These are phyloP conservation scores for Limosa lapponica DNA, from an alignment of 2,797 vertebrate species.

Conservation along the genomic window DNA sequence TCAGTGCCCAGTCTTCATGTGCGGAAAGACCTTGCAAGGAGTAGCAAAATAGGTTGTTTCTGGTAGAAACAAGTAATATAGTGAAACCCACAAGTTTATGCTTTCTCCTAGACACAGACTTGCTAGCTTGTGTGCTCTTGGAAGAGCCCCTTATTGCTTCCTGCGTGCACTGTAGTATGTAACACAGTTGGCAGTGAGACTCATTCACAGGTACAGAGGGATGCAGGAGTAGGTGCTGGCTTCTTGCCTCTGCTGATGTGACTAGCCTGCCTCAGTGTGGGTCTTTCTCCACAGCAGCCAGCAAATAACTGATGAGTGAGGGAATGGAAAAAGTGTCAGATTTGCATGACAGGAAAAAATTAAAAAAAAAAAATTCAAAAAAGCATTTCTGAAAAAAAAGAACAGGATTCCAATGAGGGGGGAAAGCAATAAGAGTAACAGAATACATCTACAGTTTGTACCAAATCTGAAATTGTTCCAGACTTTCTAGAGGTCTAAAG, in stretches of 20 bases:
- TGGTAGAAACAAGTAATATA: neutral
- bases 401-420: neutral
- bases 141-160: neutral
- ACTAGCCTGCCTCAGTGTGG: neutral
- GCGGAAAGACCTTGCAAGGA: neutral
- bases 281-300: neutral
- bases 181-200: neutral
- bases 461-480: neutral
- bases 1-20: rapidly evolving
- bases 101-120: neutral
- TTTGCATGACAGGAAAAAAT: neutral
- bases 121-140: neutral
- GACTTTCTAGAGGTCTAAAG: neutral
- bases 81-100: neutral
- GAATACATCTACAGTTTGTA: neutral
- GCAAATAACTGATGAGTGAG: neutral
- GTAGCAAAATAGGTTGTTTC: neutral
- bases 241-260: neutral
- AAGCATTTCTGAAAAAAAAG: neutral
- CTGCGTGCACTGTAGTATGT: rapidly evolving
- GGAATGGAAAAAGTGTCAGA: neutral
- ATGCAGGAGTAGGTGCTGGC: neutral
- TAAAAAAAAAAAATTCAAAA: neutral
- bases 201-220: neutral
- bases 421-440: neutral